Evolutionary conservation across 1,140 invertebrate genomes (phyloP), one percentile per base, ranked within the genome.

Genomic region (Vanessa tameamea): DNA sequence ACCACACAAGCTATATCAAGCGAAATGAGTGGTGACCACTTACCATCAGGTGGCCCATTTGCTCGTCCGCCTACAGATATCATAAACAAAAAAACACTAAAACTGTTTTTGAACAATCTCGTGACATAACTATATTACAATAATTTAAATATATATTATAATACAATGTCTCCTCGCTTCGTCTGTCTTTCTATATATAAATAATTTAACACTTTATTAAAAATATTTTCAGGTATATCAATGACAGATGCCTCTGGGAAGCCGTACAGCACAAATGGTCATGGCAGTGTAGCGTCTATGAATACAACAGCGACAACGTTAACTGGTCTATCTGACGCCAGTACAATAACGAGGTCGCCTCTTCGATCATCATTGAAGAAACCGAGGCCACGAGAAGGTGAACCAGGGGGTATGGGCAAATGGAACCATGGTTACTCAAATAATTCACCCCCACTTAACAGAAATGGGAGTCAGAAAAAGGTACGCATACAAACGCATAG

Each of bases 401-500:
- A 69, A n/a, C 90, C 89, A 0, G 93, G 93, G 26, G 95, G 94
- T 37, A 88, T 97, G 20, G 97, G 97, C n/a, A 97, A 97, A 48
- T 96, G 97, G 75, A 97, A 98, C 93, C 97, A 96, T 0, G 97
- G 96, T 20, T 97, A 96, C 79, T 96, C 96, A 2, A 95, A 96
- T 1, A 95, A 96, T 71, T 97, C 96, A 13, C 97, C 96, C 2
- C 96, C 96, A 0, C 91, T 97, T 14, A 95, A 95, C 26, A 94
- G 97, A 53, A 97, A 97, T 79, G 96, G 96, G 1, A 97, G 96
- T 78, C 95, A 97, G 73, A 97, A 97, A 84, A 97, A 97, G 93
- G 97, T 98, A 14, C 94, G 97, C 26, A 97, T 98, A 90, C 96
- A 98, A 86, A 97, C 97, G 15, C 96, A 97, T 80, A 97, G 96